These are phyloP conservation scores for Tipula vernalis DNA, from an alignment of 2,888 invertebrate genomes.

Conservation along the genomic window DNA sequence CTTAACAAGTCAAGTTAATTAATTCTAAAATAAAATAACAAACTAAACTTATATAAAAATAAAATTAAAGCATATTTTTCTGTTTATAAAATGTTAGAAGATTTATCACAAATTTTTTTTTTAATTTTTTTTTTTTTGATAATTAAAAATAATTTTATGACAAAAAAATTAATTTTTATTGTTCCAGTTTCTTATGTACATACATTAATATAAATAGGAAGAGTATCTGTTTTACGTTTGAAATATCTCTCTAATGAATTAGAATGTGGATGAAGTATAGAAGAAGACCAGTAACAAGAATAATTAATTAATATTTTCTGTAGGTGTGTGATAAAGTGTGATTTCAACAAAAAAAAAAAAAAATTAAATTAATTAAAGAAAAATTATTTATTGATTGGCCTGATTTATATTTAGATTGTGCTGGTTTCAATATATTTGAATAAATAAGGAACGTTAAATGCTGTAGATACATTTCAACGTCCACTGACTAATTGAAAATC, in stretches of 20 bases:
- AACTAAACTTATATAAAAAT: neutral
- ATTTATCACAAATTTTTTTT: neutral
- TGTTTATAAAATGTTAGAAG: neutral
- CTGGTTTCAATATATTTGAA: no score
- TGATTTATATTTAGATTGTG: neutral
- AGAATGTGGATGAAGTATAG: neutral
- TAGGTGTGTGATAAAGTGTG: neutral
- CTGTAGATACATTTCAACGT: neutral
- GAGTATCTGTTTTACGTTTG: neutral
- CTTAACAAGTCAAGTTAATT: neutral
- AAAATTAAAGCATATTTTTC: neutral
- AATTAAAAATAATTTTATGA: constrained; percentile 4
- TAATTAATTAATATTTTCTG: neutral
- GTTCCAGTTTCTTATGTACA: neutral
- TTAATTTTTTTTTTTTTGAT: neutral
- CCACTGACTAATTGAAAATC: neutral
- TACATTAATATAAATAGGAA: neutral
- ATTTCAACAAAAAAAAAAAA: neutral
- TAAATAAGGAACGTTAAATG: neutral
- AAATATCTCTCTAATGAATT: neutral
- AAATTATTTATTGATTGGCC: neutral
- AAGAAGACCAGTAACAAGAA: neutral
- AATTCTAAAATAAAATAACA: neutral
- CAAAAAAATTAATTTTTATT: neutral
- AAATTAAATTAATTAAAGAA: neutral